Evolutionary conservation across 1,140 invertebrate species (phyloP), one percentile per base, ranked within the genome.

Genomic region (Leptopilina clavipes): DNA sequence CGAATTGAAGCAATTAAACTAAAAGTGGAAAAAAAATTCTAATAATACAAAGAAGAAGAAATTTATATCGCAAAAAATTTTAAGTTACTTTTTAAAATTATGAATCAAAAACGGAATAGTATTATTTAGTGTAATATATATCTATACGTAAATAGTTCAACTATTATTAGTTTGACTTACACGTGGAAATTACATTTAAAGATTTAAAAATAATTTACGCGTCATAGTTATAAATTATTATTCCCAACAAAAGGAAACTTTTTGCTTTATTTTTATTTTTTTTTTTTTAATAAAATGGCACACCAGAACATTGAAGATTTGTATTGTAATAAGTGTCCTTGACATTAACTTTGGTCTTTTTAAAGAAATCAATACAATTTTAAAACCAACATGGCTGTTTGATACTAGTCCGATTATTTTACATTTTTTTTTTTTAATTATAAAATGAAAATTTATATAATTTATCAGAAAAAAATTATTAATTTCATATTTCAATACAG

Each of bases 341-440:
- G 59, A 31, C 25, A 65, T 31, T 65, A 31, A 65, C 22, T 65
- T 25, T 25, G 11, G 25, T 65, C 59, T 65, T 65, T 65, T 65
- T 65, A 12, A n/a, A n/a, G 25, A 31, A 37, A 65, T 31, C 10
- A n/a, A 22, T 59, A 31, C 12, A 31, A 31, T 65, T 65, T 65
- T 65, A 65, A 12, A 65, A 25, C 25, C 10, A 65, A 31, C 14
- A 25, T 31, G 59, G 22, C 25, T 12, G 25, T 3, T 8, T 65
- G 6, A 6, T 31, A 40, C 37, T 9, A 40, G 37, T 40, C 37
- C 37, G 1, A 17, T 5, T 17, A 17, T 17, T 52, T 52, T 17
- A 52, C 12, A 52, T 52, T 17, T 45, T 52, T 17, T 17, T 52
- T 52, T 52, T 17, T n/a, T 17, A 6, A 3, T 17, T 48, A 52